Evolutionary conservation across 2,113 vertebrate genomes (phyloP), one percentile per base, ranked within the genome.

Genomic region (Notothenia coriiceps): DNA sequence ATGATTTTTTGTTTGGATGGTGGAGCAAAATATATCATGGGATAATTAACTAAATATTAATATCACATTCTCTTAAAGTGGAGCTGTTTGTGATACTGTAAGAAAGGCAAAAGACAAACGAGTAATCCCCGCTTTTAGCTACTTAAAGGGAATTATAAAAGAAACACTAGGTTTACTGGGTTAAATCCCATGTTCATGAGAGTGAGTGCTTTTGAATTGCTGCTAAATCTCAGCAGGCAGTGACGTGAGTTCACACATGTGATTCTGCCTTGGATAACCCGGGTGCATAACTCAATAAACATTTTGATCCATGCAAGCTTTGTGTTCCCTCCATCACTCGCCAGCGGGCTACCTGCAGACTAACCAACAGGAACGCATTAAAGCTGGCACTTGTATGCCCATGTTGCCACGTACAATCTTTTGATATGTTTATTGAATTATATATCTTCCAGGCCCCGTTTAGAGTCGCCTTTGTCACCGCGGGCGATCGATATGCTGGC

Each of bases 391-490:
- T 74, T 17, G 0, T 33, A 64, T 80, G 70, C 78, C 76, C 71
- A 14, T 6, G 82, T 81, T 80, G 76, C 83, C 88, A 82, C 65
- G 2, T 60, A 68, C 81, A 80, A 79, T 88, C 71, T 61, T 52
- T 76, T 81, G 87, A 89, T 77, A 85, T 84, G 82, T 92, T 92
- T 91, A 91, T 91, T 91, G 89, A 89, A 91, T 92, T 87, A 85
- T 90, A 88, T 72, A 71, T 92, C 86, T 92, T 82, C 82, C 50
- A 33, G 7, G 70, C 47, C 80, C 43, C 50, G 54, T 79, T 91
- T 74, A 86, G 83, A 86, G 90, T 74, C 60, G 85, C 86, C 76
- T 87, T 77, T 90, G 90, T 92, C 90, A 88, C 86, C 67, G 52
- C 64, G 15, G 61, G 84, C 89, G 75, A 92, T 93, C 90, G 84